phyloP scores from a whole-genome alignment of 23 tunicate species.

The Trididemnum nubilum region DNA sequence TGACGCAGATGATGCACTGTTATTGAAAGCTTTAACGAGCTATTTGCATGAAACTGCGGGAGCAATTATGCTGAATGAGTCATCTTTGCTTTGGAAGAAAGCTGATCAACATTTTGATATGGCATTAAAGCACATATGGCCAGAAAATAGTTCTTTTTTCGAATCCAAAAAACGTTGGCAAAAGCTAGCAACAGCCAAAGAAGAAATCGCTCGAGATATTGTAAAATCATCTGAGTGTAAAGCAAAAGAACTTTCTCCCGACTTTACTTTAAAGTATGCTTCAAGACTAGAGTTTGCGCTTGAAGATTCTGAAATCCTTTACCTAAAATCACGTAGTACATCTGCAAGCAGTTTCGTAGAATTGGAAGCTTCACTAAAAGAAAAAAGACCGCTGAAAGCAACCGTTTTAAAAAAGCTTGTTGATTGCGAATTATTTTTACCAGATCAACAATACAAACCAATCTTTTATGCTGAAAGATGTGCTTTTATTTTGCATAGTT shows the following conservation, averaged over 20 bases:
- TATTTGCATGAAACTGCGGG: slow-evolving; percentile 51
- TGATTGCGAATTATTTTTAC: slow-evolving; percentile 35
- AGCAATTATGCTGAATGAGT: slow-evolving; percentile 24
- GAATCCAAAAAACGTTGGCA: too few species aligned
- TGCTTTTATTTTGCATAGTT: slow-evolving; percentile 67
- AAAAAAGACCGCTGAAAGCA: background rate
- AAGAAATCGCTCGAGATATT: slow-evolving; percentile 22
- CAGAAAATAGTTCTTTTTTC: background rate
- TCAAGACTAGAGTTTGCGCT: background rate
- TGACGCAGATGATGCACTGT: background rate
- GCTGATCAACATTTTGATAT: slow-evolving; percentile 12
- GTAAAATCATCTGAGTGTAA: slow-evolving; percentile 6
- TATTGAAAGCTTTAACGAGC: slow-evolving; percentile 14
- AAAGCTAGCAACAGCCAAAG: background rate
- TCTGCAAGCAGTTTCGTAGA: slow-evolving; percentile 12
- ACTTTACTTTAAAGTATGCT: slow-evolving; percentile 29
- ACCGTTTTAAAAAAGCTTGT: slow-evolving; percentile 5
- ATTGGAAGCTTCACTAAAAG: background rate
- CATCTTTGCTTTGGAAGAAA: background rate
- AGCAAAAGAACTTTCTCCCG: slow-evolving; percentile 11
- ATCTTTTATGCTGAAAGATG: slow-evolving; percentile 61
- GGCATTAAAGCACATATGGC: slow-evolving; percentile 33
- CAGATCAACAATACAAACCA: background rate
- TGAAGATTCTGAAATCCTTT: slow-evolving; percentile 21
- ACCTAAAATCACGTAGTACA: slow-evolving; percentile 28